phyloP scores from a whole-genome alignment of 2,888 invertebrate genomes.

The Andrena trimmerana region DNA sequence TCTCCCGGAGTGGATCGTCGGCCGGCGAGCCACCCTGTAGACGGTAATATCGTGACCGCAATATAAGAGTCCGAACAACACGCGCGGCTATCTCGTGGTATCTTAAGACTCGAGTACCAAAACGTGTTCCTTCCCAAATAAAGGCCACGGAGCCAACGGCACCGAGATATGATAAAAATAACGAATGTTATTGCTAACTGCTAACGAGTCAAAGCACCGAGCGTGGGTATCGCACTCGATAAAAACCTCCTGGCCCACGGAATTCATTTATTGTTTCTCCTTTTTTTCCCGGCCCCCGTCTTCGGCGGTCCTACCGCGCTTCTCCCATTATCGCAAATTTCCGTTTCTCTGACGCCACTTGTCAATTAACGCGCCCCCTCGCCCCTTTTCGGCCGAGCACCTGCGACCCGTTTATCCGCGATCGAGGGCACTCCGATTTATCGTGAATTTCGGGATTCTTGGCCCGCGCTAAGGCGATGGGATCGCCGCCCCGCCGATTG shows the following conservation, averaged over 20 bases:
- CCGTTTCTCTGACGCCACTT: conserved; percentile 77
- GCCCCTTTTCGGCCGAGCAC: conserved; percentile 41
- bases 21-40: conserved; percentile 65
- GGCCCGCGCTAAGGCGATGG: conserved; percentile 10
- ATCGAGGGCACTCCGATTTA: conserved; percentile 59
- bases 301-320: conserved; percentile 17
- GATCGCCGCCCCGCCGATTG: conserved; percentile 4
- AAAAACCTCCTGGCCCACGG: conserved; percentile 75
- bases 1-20: conserved; percentile 29
- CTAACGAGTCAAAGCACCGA: conserved; percentile 82
- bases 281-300: conserved; percentile 33
- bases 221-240: conserved; percentile 78
- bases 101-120: conserved; percentile 83
- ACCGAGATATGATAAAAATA: conserved; percentile 82
- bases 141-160: conserved; percentile 76
- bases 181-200: conserved; percentile 84
- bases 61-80: conserved; percentile 74
- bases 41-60: conserved; percentile 71
- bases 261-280: conserved; percentile 71
- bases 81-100: conserved; percentile 78
- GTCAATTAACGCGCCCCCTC: conserved; percentile 77
- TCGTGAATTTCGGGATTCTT: conserved; percentile 58
- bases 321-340: conserved; percentile 77
- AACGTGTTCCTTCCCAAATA: conserved; percentile 83
- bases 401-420: conserved; percentile 45